Percentiles rank a stretch among this genome's conserved stretches.
These are phyloP conservation scores for Thamnophis sirtalis DNA, from an alignment of 2,113 vertebrate species.

Conservation along the genomic window DNA sequence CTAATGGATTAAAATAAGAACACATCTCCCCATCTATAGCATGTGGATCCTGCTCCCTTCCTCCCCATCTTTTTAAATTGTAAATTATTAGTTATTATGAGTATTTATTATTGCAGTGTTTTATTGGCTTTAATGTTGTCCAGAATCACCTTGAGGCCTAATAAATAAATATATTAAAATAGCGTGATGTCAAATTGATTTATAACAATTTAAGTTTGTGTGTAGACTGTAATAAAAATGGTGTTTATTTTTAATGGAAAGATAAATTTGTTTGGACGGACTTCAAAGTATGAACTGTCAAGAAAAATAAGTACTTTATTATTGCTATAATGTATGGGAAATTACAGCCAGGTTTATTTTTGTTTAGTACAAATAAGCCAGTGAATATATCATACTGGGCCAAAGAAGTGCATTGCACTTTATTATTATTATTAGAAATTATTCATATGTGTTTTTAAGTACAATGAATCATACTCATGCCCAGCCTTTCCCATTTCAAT, in stretches of 20 bases:
- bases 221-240: background rate
- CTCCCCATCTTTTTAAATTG: background rate
- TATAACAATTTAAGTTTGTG: background rate
- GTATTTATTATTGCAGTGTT: background rate
- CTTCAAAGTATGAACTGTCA: background rate
- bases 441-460: background rate
- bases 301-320: background rate
- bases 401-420: background rate
- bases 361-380: background rate
- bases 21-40: background rate
- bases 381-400: background rate
- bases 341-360: background rate
- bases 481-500: background rate
- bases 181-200: background rate
- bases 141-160: background rate
- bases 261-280: background rate
- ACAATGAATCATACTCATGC: background rate
- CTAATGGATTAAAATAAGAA: background rate
- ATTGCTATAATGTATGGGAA: background rate
- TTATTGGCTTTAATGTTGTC: background rate
- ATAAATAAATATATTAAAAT: background rate
- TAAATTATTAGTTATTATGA: background rate
- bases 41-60: no score
- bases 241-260: background rate
- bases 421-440: slow-evolving; percentile 4